Percentiles rank a stretch among this genome's conserved stretches.
phyloP scores from a whole-genome alignment of 2,797 vertebrate species.

The Lepus townsendii region DNA sequence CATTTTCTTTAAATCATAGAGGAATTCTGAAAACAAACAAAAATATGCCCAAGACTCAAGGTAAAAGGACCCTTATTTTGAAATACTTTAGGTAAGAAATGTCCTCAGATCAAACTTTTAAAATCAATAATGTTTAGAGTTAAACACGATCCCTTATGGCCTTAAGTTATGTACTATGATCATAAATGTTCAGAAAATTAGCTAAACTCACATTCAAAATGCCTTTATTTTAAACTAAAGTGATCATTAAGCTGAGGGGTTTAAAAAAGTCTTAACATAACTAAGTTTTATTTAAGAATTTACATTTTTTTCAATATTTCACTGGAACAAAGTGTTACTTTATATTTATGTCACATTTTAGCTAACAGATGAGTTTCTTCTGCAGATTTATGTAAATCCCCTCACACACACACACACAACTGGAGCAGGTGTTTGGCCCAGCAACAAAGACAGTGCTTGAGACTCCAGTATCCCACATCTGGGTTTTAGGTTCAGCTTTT shows the following conservation, averaged over 20 bases:
- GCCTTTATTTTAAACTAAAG: constrained; percentile 52
- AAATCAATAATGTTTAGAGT: neutral
- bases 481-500: too few species aligned
- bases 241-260: neutral
- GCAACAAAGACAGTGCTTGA: too few species aligned
- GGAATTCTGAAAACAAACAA: constrained; percentile 20
- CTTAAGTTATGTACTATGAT: neutral
- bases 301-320: constrained; percentile 30
- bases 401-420: too few species aligned
- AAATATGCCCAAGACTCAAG: neutral
- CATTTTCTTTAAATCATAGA: constrained; percentile 15
- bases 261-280: neutral
- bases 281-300: neutral
- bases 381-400: neutral
- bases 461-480: too few species aligned
- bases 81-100: neutral
- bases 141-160: neutral
- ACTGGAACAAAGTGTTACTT: constrained; percentile 4
- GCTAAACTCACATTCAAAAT: neutral
- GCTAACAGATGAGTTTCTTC: neutral
- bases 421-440: too few species aligned
- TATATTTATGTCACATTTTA: neutral
- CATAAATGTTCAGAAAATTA: constrained; percentile 17
- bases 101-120: neutral
- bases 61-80: neutral